Base-by-base conservation (phyloP, 2,797 vertebrate genomes). In the Lepilemur ruficaudatus region DNA sequence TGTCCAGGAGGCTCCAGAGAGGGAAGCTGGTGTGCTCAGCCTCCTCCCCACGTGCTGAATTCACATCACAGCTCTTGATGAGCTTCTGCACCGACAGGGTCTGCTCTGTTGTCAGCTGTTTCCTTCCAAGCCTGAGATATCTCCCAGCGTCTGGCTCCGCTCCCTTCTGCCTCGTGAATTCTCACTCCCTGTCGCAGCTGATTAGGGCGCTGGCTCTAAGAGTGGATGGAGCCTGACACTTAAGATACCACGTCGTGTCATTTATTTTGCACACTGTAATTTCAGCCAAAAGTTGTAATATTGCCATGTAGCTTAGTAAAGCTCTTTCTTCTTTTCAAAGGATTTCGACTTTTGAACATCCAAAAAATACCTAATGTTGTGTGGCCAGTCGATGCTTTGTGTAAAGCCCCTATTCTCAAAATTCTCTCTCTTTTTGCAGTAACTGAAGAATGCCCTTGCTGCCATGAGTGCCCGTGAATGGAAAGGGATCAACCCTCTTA, bases 181-280 rank as follows among this genome's bases (percentile, higher is more conserved):
- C 46, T 61, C 65, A 14, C n/a, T 78, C 25, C 8, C 80, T 35
- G 48, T 90, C 70, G 65, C 13, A 52, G 41, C 63, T 18, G 22
- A 80, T 79, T 4, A 83, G 52, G 59, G 52, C 10, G 7, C 90
- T 46, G 25, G 55, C 18, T 91, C 73, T 89, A 35, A 72, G 81
- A 73, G 1, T 1, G 23, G 50, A 82, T 1, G 23, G 50, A 82
- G 79, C 32, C 57, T 11, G 41, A 13, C 15, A 5, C 14, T 79
- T 25, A 11, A 7, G 32, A 43, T 46, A 14, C 11, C 52, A 65
- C 20, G 3, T 5, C 41, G 25, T 89, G 14, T 52, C 41, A 41
- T 57, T 88, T 55, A 41, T 84, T 75, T 61, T 81, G 52, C 46
- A 12, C 35, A 50, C 69, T 78, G 30, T 65, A 52, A 94, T n/a